Evolutionary conservation across 23 tunicate genomes (phyloP).

Genomic region (Halocynthia roretzi): DNA sequence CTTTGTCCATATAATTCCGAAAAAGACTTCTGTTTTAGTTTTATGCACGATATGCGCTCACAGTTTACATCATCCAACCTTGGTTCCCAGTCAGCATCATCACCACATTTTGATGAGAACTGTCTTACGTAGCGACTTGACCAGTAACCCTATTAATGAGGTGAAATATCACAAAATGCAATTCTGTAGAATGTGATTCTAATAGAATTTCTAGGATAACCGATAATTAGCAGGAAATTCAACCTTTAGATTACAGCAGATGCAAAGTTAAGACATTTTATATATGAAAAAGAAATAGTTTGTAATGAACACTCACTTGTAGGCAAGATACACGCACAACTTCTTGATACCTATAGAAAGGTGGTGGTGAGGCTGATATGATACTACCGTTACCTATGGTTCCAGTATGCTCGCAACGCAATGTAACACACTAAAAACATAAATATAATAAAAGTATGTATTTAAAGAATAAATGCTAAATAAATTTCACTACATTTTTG

Average conservation of each 20-base stretch:
- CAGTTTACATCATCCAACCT: constrained; percentile 20
- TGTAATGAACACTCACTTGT: constrained; percentile 5
- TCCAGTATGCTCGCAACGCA: constrained; percentile 14
- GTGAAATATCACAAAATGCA: background rate
- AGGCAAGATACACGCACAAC: constrained; percentile 20
- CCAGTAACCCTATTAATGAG: constrained; percentile 36
- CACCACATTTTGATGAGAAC: constrained; percentile 49
- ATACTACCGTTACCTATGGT: constrained; percentile 5
- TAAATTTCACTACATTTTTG: background rate
- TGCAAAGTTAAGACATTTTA: too few species aligned
- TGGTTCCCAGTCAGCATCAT: constrained; percentile 70
- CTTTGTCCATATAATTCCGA: background rate
- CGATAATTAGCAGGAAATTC: too few species aligned
- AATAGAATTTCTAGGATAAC: too few species aligned
- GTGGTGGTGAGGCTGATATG: constrained; percentile 13
- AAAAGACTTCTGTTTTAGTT: constrained; percentile 9
- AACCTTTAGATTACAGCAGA: too few species aligned
- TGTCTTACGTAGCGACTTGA: constrained; percentile 17
- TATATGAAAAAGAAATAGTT: too few species aligned
- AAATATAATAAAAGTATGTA: background rate
- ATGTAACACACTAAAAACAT: constrained; percentile 22
- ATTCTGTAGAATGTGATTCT: too few species aligned
- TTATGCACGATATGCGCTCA: constrained; percentile 26
- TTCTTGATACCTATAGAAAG: constrained; percentile 21
- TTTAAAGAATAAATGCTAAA: background rate